A percentile compares a stretch with the other conserved stretches of the same genome.
Conservation (phyloP, 1,140 invertebrate species). For the Metopolophium dirhodum region DNA sequence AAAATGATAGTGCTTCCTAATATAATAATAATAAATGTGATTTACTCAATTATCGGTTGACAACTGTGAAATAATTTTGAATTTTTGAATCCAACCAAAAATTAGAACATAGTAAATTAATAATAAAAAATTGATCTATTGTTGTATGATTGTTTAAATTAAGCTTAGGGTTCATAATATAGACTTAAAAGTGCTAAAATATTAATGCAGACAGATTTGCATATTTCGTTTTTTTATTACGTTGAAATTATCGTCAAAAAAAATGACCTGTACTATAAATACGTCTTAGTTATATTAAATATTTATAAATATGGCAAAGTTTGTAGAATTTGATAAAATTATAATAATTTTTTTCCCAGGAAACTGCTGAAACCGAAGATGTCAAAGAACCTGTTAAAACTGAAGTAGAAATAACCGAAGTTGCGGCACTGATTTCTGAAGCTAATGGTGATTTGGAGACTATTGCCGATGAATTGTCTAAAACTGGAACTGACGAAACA, state of each 20-base stretch:
- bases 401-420: conserved; percentile 36
- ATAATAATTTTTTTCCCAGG: conserved; percentile 15
- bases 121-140: neutral
- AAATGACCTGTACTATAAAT: neutral
- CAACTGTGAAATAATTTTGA: no score
- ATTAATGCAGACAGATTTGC: no score
- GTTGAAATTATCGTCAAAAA: neutral
- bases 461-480: conserved; percentile 24
- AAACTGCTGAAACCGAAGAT: conserved; percentile 34
- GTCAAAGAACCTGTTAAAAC: neutral
- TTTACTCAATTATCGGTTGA: no score
- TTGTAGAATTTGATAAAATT: neutral
- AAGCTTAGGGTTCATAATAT: neutral
- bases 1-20: no score
- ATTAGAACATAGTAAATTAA: neutral
- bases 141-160: neutral
- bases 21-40: no score
- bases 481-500: conserved; percentile 17
- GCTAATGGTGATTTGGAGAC: conserved; percentile 37
- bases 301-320: neutral
- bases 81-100: no score
- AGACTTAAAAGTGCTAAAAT: neutral
- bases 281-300: neutral
- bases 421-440: neutral
- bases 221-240: neutral